Base-by-base conservation (phyloP, 2,888 invertebrate species). In the Halictus ligatus region DNA sequence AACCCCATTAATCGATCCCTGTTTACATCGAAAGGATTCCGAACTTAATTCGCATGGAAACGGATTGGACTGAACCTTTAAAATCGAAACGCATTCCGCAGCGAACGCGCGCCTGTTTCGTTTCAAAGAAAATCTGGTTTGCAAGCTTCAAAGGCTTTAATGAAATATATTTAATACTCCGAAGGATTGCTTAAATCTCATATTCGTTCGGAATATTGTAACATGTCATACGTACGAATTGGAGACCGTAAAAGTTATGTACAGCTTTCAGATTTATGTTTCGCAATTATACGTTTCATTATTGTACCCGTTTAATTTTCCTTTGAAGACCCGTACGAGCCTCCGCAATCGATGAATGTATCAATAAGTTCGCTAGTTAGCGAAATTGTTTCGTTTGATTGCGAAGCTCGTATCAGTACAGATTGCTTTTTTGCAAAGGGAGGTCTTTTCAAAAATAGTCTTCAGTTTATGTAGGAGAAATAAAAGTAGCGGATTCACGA, bases 1-100 rank as follows among this genome's bases (percentile, higher is more conserved):
- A 75, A 40, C 35, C 40, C 60, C 25, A 72, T 72, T 48, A 72
- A 46, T 46, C 72, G 46, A 48, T 72, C 18, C 8, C 72, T 18
- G 72, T n/a, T 72, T 48, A 29, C 46, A 46, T 6, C 25, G 12
- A 12, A 13, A 7, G 25, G 48, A 46, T 46, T 46, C 18, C 46
- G 46, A 72, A 29, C 15, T 43, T 71, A 12, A 71, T 71, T 43
- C n/a, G 1, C n/a, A 46, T 25, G 25, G 25, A 12, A 60, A 13
- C 1, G 25, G 60, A 25, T 60, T 21, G 10, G 60, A 13, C 4
- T 10, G 4, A 60, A 60, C 8, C 12, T 60, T 60, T 60, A 1
- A 25, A 13, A 5, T 25, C 25, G 12, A 21, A 50, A 50, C 7
- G 50, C 7, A 21, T 54, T 54, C 21, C 21, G 21, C 10, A 54